phyloP scores from a whole-genome alignment of 2,888 invertebrate species.

The Boloria euphrosyne region DNA sequence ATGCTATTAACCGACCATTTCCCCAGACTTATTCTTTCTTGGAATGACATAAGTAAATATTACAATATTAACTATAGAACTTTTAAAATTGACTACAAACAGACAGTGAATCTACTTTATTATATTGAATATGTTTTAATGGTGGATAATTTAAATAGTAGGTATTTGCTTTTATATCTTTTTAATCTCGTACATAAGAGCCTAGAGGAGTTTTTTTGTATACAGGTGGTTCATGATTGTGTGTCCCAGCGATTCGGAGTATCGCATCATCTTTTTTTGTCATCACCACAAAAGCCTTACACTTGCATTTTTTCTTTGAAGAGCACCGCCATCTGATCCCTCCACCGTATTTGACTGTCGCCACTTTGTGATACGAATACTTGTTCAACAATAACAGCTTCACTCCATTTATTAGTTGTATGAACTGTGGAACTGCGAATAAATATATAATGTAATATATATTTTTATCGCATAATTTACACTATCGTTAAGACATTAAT shows the following conservation, averaged over 20 bases:
- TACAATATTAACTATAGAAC: too few species aligned
- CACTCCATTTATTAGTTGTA: conserved; percentile 36
- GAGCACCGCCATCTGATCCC: conserved; percentile 42
- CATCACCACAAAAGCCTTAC: conserved; percentile 42
- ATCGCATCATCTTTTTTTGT: conserved; percentile 36
- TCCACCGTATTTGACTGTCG: conserved; percentile 18
- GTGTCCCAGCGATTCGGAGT: conserved; percentile 33
- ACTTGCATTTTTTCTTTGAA: conserved; percentile 37
- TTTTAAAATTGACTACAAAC: too few species aligned
- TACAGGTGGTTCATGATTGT: conserved; percentile 40
- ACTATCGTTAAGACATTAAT: background rate
- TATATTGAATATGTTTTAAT: background rate
- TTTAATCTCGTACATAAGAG: conserved; percentile 27
- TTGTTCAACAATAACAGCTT: conserved; percentile 47
- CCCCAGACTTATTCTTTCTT: too few species aligned
- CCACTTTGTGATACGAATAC: conserved; percentile 47
- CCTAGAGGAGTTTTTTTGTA: conserved; percentile 34
- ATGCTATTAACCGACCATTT: too few species aligned
- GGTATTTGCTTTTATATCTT: background rate
- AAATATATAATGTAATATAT: background rate
- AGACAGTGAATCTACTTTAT: background rate
- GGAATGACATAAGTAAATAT: too few species aligned
- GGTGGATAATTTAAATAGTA: background rate
- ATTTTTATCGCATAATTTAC: background rate
- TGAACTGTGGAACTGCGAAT: conserved; percentile 27